Conservation (phyloP, 2,797 vertebrate species). For the Sciurus carolinensis region DNA sequence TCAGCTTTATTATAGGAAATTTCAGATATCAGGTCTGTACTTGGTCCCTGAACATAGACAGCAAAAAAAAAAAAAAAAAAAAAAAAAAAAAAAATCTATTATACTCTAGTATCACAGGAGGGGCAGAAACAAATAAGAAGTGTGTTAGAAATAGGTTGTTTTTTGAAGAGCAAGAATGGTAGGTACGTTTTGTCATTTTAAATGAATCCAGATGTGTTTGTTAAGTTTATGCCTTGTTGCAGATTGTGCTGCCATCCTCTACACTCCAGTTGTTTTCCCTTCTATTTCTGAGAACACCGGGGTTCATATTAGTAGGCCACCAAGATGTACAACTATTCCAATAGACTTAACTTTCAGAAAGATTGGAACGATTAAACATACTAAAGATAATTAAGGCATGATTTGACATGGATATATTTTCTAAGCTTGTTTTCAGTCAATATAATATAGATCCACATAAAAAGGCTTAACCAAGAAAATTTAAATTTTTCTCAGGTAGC, state of each 20-base stretch:
- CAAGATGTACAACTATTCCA: neutral
- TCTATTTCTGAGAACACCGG: neutral
- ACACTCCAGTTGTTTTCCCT: too few species aligned
- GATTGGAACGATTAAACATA: neutral
- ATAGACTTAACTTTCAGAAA: neutral
- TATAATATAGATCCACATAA: neutral
- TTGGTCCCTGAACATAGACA: neutral
- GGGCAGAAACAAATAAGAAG: neutral
- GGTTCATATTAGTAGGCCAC: neutral
- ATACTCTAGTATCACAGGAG: neutral
- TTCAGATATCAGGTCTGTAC: constrained; percentile 23
- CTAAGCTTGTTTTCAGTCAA: neutral
- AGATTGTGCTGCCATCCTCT: neutral
- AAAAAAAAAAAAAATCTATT: neutral
- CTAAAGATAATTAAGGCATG: neutral
- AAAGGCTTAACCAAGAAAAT: neutral
- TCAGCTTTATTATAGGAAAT: neutral
- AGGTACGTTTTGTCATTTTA: neutral
- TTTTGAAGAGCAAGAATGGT: neutral
- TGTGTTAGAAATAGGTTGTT: neutral
- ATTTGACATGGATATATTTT: neutral
- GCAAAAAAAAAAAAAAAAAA: neutral
- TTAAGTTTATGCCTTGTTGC: neutral
- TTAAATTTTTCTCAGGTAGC: neutral
- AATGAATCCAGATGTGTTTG: neutral